Conservation (phyloP, 2,797 vertebrate genomes). For the Coregonus suidteri region DNA sequence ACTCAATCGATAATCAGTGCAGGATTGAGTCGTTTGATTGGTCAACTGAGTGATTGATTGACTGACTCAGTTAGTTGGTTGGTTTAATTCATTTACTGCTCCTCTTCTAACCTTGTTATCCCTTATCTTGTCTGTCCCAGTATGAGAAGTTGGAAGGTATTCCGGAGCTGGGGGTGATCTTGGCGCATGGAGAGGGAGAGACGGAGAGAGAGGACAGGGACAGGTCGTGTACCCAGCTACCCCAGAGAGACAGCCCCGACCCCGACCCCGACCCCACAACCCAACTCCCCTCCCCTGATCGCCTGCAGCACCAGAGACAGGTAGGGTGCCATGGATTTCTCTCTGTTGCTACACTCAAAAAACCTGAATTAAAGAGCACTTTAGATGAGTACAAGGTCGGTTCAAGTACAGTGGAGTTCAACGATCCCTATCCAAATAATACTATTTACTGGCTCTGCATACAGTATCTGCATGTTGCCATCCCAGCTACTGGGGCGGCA, state of each 20-base stretch:
- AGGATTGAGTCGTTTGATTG: background rate
- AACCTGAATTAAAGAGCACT: no score
- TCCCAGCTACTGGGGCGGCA: no score
- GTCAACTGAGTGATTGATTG: slow-evolving; percentile 17
- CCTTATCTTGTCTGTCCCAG: slow-evolving; percentile 48
- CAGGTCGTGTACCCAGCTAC: slow-evolving; percentile 70
- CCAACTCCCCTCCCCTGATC: slow-evolving; percentile 78
- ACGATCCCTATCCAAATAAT: no score
- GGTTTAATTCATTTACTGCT: slow-evolving; percentile 1
- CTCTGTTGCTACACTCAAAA: no score
- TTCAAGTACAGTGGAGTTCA: no score
- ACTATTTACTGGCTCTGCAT: no score
- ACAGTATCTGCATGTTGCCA: no score
- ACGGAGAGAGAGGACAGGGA: slow-evolving; percentile 59
- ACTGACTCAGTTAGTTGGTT: slow-evolving; percentile 1
- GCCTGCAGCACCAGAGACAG: slow-evolving; percentile 87
- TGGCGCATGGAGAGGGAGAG: slow-evolving; percentile 73
- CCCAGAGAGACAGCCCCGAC: slow-evolving; percentile 65
- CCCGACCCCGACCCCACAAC: slow-evolving; percentile 59
- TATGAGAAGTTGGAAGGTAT: slow-evolving; percentile 81
- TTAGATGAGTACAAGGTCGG: no score
- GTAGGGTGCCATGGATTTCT: slow-evolving; percentile 58
- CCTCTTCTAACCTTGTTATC: background rate
- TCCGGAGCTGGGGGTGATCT: slow-evolving; percentile 73
- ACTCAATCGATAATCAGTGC: no score